Conservation (phyloP, 2,888 invertebrate species). For the Chaetoderma sp. region DNA sequence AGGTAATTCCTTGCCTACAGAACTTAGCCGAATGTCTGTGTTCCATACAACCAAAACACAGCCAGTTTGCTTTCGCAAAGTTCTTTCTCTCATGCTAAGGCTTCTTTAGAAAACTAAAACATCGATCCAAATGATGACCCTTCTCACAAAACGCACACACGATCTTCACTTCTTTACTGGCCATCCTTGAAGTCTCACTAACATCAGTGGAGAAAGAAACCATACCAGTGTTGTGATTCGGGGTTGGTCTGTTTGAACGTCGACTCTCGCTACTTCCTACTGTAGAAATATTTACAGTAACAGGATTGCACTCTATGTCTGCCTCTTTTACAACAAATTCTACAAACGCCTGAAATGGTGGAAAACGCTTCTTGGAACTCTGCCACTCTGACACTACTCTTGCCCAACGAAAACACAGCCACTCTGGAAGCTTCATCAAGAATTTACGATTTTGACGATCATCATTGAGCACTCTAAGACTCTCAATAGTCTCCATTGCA, state of each 20-base stretch:
- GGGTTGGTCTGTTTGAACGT: no score
- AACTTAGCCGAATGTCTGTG: slow-evolving; percentile 24
- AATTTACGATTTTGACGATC: slow-evolving; percentile 25
- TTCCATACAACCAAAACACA: slow-evolving; percentile 30
- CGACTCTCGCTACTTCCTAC: no score
- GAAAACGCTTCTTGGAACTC: neutral
- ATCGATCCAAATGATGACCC: slow-evolving; percentile 5
- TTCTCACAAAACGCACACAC: slow-evolving; percentile 6
- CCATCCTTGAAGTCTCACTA: no score
- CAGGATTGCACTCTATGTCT: slow-evolving; percentile 6
- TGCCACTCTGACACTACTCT: slow-evolving; percentile 13
- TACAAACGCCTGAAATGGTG: slow-evolving; percentile 3
- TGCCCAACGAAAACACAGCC: slow-evolving; percentile 21
- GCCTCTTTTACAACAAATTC: slow-evolving; percentile 10
- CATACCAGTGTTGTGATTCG: no score
- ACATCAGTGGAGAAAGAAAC: no score
- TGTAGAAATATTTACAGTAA: no score
- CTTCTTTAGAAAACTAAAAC: slow-evolving; percentile 1
- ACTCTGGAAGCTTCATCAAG: slow-evolving; percentile 26
- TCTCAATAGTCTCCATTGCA: slow-evolving; percentile 21
- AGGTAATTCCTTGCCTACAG: slow-evolving; percentile 17
- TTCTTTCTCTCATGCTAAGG: slow-evolving; percentile 4
- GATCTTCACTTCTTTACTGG: neutral
- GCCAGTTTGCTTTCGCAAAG: slow-evolving; percentile 9
- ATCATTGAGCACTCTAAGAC: slow-evolving; percentile 22